These are phyloP conservation scores for Nothoprocta perdicaria DNA, from an alignment of 2,113 vertebrate genomes.

Conservation along the genomic window DNA sequence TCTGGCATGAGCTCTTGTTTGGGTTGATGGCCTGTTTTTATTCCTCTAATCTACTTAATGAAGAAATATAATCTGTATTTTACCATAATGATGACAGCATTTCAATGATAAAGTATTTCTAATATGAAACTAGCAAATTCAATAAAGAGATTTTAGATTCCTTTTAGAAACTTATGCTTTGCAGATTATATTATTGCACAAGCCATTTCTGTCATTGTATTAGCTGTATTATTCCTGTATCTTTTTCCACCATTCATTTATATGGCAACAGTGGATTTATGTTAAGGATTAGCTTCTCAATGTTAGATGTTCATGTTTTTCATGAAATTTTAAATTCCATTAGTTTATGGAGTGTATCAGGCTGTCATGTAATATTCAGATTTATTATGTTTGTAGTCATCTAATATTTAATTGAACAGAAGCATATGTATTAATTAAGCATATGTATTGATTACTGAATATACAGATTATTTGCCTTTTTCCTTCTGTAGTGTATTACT, in stretches of 20 bases:
- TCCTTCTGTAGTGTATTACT: neutral
- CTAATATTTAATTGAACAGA: neutral
- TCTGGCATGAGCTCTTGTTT: neutral
- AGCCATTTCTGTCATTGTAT: neutral
- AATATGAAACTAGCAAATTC: neutral
- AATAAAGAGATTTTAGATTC: neutral
- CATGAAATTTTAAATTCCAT: neutral
- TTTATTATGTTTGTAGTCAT: fast-evolving
- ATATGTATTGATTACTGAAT: neutral
- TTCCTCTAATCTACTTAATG: neutral
- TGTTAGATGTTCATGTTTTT: neutral
- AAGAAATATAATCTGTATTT: neutral
- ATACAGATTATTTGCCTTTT: neutral
- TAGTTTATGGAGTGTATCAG: neutral
- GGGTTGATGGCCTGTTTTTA: neutral
- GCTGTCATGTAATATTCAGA: neutral
- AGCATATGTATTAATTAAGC: neutral
- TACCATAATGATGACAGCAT: neutral
- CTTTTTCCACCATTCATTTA: neutral
- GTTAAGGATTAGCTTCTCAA: neutral
- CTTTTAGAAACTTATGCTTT: neutral
- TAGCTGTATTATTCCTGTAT: neutral
- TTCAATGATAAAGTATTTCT: neutral
- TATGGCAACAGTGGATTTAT: neutral
- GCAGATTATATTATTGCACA: neutral